Evolutionary conservation across 2,888 invertebrate species (phyloP), one percentile per base, ranked within the genome.

Genomic region (Pristionchus mayeri): DNA sequence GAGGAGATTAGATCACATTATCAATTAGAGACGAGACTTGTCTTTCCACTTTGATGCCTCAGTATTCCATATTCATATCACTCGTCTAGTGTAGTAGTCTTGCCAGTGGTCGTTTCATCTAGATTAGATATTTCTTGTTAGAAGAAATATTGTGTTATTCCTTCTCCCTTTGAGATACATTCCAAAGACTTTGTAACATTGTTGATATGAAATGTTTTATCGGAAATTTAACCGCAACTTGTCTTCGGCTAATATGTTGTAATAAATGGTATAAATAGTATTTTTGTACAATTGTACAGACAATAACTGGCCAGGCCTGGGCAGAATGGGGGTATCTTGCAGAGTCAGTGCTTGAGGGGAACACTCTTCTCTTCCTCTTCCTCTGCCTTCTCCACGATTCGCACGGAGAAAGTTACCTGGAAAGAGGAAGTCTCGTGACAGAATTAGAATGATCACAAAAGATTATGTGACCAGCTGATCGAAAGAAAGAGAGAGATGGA

Each of bases 361-460:
- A 37, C 9, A 1, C 37, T 67, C 37, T 67, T 54, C 24, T 79
- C 79, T 79, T 50, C 79, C 16, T 37, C 81, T 30, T 81, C 60
- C 11, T 81, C 44, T 16, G 24, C 60, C 34, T 81, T 81, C 21
- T 83, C 83, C 2, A 83, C 83, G 37, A 83, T 30, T 30, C 83
- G 67, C 30, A 83, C 83, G 7, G 67, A 71, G 71, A 83, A 83
- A 21, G 83, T 83, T 6, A 83, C 83, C 83, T 83, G 50, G 48
- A 71, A n/a, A 79, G 18, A n/a, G 0, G 37, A 37, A 54, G 24
- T 54, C 52, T 21, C 57, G 30, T 37, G 30, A 79, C 13, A 52
- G 37, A 54, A 34, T 16, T 16, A n/a, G 16, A 79, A 37, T 79
- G n/a, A 76, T 76, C 50, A 48, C 40, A 34, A 76, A 76, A 50